phyloP scores from a whole-genome alignment of 1,140 invertebrate species.

The Bombus superbus region DNA sequence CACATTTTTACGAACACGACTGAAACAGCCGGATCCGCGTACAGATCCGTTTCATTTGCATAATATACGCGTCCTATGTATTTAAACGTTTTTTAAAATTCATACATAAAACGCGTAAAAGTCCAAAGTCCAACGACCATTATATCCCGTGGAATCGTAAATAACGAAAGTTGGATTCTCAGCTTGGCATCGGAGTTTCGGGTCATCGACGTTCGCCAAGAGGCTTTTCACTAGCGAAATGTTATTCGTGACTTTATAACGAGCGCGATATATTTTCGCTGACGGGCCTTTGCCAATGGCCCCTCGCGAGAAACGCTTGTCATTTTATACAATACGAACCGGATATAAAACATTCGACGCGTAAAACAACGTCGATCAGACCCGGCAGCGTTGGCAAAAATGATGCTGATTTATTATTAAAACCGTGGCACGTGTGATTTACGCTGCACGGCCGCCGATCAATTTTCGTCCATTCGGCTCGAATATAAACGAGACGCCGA shows the following conservation, averaged over 20 bases:
- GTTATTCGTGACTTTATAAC: neutral
- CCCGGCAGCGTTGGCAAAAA: neutral
- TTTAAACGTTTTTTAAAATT: neutral
- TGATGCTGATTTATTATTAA: constrained; percentile 25
- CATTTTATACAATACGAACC: neutral
- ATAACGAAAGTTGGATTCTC: neutral
- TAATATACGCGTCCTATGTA: neutral
- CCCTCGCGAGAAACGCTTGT: neutral
- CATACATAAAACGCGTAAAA: neutral
- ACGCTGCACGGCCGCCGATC: neutral
- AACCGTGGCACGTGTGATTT: neutral
- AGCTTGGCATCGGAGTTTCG: neutral
- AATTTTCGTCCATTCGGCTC: neutral
- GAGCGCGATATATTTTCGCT: neutral
- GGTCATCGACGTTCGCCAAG: too few species aligned
- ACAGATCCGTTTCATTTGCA: neutral
- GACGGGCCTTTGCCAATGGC: neutral
- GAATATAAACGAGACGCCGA: neutral
- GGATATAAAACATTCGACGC: neutral
- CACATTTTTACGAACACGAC: neutral
- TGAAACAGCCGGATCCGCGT: too few species aligned
- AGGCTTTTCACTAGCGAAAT: neutral
- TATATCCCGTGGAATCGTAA: neutral
- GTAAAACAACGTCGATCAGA: neutral
- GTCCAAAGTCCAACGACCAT: neutral